Base-by-base conservation (phyloP, 2,888 invertebrate genomes). In the Opisthograptis luteolata region DNA sequence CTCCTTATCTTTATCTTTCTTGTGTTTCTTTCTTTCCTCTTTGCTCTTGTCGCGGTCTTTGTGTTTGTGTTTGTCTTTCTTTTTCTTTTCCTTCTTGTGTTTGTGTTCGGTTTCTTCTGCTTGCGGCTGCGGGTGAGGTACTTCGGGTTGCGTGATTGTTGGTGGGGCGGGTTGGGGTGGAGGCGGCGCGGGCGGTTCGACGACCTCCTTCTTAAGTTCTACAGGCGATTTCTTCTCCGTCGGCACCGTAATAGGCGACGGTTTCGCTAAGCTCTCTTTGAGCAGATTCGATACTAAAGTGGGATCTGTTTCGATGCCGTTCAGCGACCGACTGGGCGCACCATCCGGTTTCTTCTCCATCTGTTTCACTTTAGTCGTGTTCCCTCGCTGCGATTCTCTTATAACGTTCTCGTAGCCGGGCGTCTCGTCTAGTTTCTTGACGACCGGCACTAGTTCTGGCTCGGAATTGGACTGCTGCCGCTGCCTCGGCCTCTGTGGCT, bases 61-160 rank as follows among this genome's bases (percentile, higher is more conserved):
- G 73, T 95, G 94, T 86, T 95, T 95, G 70, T 95, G 95, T 78
- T 95, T 95, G 65, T 95, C 95, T 70, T 95, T 95, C 73, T 95
- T 94, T 76, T 95, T 95, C 80, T 95, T 95, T 66, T 95, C 95
- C 70, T 91, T 86, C 59, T 88, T 87, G 52, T 83, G 88, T 66
- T 71, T 87, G 63, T 85, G 87, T 42, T 87, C 87, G 0, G 70
- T n/a, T 13, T 75, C 79, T 2, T 79, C 81, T 1, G 67, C 61
- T 0, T 70, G 59, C 3, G 55, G 66, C 0, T 62, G 68, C 1
- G 59, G 60, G 25, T 68, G 47, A 10, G 35, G 41, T 35, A 30
- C 2, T 25, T 42, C 70, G 0, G 65, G 67, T 41, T 58, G 67
- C 24, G 59, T 60, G 8, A 9, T 7, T 2, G 55, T 60, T 5